Evolutionary conservation across 2,113 vertebrate genomes (phyloP).

Genomic region (Urocynchramus pylzowi): DNA sequence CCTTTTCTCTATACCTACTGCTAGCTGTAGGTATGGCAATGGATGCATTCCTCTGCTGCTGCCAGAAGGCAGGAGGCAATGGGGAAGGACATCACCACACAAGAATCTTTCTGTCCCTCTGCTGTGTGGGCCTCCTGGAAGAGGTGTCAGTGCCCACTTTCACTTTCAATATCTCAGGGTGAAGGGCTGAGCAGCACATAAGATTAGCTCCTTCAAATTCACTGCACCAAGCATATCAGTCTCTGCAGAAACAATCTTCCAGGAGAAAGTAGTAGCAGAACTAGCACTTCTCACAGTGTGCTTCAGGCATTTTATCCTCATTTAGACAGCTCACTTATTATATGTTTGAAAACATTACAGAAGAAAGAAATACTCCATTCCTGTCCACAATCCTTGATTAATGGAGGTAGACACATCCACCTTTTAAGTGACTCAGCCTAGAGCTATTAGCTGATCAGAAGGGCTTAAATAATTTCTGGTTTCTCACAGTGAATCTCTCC

Average conservation of each 20-base stretch:
- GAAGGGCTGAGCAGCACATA: background rate
- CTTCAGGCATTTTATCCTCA: background rate
- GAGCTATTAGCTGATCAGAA: constrained; percentile 28
- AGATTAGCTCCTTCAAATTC: background rate
- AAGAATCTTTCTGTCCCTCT: background rate
- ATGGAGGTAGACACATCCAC: background rate
- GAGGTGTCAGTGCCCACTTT: background rate
- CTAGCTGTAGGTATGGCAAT: background rate
- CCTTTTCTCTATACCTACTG: background rate
- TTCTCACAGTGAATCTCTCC: background rate
- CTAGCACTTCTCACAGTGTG: background rate
- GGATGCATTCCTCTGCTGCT: background rate
- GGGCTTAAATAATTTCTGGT: constrained; percentile 11
- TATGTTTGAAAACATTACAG: background rate
- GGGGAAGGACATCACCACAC: background rate
- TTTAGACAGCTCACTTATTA: background rate
- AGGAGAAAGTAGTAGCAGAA: background rate
- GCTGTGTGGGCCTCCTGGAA: background rate
- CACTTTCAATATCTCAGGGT: background rate
- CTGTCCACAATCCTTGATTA: background rate
- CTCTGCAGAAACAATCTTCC: background rate
- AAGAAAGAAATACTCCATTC: background rate
- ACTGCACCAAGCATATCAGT: background rate
- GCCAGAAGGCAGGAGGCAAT: background rate
- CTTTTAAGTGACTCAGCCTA: background rate